A percentile compares a stretch with the other conserved stretches of the same genome.
phyloP scores from a whole-genome alignment of 1,140 invertebrate genomes.

The Drosophila repleta region DNA sequence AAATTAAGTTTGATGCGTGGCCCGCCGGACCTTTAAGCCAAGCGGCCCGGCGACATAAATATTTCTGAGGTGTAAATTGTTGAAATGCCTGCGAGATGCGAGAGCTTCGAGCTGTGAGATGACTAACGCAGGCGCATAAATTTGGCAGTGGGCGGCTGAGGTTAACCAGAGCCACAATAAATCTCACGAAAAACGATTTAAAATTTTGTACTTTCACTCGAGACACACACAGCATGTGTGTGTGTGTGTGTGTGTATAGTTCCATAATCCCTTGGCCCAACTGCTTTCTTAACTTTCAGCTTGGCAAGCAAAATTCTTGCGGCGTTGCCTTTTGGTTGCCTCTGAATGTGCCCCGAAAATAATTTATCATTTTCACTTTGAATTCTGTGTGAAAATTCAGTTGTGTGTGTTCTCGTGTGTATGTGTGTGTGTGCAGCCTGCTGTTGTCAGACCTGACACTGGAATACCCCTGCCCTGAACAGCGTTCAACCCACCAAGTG shows the following conservation, averaged over 20 bases:
- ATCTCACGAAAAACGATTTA: constrained; percentile 80
- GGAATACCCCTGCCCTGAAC: neutral
- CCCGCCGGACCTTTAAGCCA: constrained; percentile 29
- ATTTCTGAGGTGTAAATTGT: constrained; percentile 63
- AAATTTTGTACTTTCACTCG: constrained; percentile 56
- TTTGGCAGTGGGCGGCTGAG: constrained; percentile 24
- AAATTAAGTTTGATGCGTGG: constrained; percentile 73
- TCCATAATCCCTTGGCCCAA: constrained; percentile 19
- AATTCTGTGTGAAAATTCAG: constrained; percentile 53
- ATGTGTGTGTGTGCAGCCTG: constrained; percentile 2
- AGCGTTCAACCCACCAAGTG: neutral
- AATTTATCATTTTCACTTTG: constrained; percentile 78
- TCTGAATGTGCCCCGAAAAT: constrained; percentile 52
- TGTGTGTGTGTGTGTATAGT: constrained; percentile 1
- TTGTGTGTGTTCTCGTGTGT: constrained; percentile 1
- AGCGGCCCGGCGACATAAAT: constrained; percentile 38
- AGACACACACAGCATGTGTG: constrained; percentile 13
- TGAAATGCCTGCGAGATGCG: constrained; percentile 52
- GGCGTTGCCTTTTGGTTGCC: constrained; percentile 59
- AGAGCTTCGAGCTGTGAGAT: constrained; percentile 43
- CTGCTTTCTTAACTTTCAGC: constrained; percentile 69
- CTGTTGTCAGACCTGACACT: constrained; percentile 24
- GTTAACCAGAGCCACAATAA: constrained; percentile 79
- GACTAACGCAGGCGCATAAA: constrained; percentile 75
- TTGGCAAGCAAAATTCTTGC: constrained; percentile 75